A percentile compares a stretch with the other conserved stretches of the same genome.
phyloP scores from a whole-genome alignment of 2,797 vertebrate species.

The Arnoldichthys spilopterus region DNA sequence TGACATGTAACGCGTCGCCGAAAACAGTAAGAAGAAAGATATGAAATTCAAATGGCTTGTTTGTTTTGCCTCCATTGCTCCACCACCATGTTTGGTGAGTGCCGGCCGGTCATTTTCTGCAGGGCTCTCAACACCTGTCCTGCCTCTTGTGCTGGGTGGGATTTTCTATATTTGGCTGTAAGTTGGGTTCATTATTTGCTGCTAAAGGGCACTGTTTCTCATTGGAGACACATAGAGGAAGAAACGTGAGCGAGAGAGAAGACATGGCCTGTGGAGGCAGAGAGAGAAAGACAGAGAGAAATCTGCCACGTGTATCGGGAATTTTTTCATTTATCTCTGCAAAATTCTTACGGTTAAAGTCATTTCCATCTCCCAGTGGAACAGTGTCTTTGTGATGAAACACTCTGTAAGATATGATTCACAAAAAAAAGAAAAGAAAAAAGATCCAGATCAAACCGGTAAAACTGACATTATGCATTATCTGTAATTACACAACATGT shows the following conservation, averaged over 20 bases:
- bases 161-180: constrained; percentile 85
- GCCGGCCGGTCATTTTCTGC: constrained; percentile 72
- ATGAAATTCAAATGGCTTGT: constrained; percentile 63
- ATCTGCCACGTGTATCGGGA: not conserved
- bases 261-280: not conserved
- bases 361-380: constrained; percentile 33
- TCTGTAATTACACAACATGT: constrained; percentile 48
- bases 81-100: constrained; percentile 79
- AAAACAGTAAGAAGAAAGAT: constrained; percentile 55
- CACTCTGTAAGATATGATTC: constrained; percentile 18
- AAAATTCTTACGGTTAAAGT: constrained; percentile 41
- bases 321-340: constrained; percentile 19
- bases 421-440: not conserved
- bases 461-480: constrained; percentile 45
- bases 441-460: constrained; percentile 36
- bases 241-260: not conserved
- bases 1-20: constrained; percentile 48
- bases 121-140: constrained; percentile 81
- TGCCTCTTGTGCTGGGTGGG: constrained; percentile 77
- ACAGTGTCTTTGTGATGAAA: constrained; percentile 46
- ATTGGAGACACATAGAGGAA: constrained; percentile 23
- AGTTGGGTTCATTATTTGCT: constrained; percentile 69
- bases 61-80: constrained; percentile 71
- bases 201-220: constrained; percentile 67
- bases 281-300: constrained; percentile 10